Evolutionary conservation across 2,797 vertebrate species (phyloP), one percentile per base, ranked within the genome.

Genomic region (Lerista edwardsae): DNA sequence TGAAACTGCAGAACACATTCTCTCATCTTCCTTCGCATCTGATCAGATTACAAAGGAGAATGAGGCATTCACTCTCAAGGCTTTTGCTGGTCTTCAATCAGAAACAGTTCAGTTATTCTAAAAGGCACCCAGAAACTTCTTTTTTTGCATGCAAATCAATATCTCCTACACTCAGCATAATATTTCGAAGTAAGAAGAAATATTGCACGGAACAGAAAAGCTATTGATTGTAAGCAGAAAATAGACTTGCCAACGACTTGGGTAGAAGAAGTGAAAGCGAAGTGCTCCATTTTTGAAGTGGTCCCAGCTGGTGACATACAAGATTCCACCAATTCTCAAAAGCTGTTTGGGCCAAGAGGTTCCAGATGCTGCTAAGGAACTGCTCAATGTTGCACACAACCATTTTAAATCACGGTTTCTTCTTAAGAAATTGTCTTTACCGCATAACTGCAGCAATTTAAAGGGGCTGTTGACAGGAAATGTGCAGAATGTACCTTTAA

Each of bases 181-280:
- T 88, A 94, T 91, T 91, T 89, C 88, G 92, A 92, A 87, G 87
- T 87, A 86, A 85, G 89, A 92, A 92, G 89, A 94, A 93, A 92
- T 91, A 91, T 85, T 92, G 83, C 9, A 3, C 75, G 61, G 83
- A 91, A 88, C 92, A 89, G 84, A 93, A 94, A 95, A 94, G 89
- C 91, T 92, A 95, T 94, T 94, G 90, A 94, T 94, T 91, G 91
- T 83, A 91, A 82, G 67, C 84, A 93, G 88, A 92, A 96, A 95
- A 93, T 91, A 90, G 51, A 85, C 89, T 92, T 92, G 82, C 82
- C 89, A 94, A 85, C 93, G 94, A 93, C 87, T 86, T 86, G 89
- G 86, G 83, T 87, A 91, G 90, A 90, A 69, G 65, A 77, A 44
- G 88, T 89, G 84, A 92, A 90, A 88, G 80, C n/a, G 89, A 92